Conservation (phyloP, 92 coral and sea anemone species). For the Epizoanthus stellaris region DNA sequence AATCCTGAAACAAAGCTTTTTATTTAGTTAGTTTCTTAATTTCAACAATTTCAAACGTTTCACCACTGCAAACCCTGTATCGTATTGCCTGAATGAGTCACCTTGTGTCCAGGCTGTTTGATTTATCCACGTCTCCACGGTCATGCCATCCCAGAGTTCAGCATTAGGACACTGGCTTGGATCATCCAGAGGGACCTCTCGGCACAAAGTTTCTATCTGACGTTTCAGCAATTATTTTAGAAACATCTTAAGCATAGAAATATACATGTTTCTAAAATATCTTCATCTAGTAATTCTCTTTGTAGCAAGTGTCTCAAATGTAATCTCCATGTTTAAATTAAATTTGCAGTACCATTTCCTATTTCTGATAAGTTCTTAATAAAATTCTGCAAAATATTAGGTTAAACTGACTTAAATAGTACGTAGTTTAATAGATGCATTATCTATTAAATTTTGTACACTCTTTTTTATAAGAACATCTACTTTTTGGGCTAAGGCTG, state of each 20-base stretch:
- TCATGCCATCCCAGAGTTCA: conserved; percentile 96
- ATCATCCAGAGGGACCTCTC: conserved; percentile 83
- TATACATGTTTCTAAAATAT: too few relatives aligned
- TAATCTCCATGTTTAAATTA: neutral
- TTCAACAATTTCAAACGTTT: neutral
- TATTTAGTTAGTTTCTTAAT: too few relatives aligned
- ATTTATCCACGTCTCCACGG: conserved; percentile 87
- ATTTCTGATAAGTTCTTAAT: too few relatives aligned
- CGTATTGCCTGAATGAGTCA: conserved; percentile 8
- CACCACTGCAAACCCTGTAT: neutral
- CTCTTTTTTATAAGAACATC: too few relatives aligned
- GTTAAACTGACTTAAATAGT: too few relatives aligned
- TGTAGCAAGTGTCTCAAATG: neutral
- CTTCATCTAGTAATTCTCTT: neutral
- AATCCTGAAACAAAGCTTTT: too few relatives aligned
- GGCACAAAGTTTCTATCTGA: conserved; percentile 79
- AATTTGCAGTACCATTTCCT: too few relatives aligned
- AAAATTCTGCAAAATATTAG: too few relatives aligned
- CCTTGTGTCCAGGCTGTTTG: conserved; percentile 88
- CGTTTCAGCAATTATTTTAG: neutral
- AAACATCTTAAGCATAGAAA: conserved; percentile 5
- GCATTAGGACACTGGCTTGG: conserved; percentile 85
- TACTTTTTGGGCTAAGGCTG: too few relatives aligned
- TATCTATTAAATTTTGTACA: too few relatives aligned
- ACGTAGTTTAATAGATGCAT: too few relatives aligned